Evolutionary conservation across 2,797 vertebrate species (phyloP).

Genomic region (Schizopygopsis pylzovi): DNA sequence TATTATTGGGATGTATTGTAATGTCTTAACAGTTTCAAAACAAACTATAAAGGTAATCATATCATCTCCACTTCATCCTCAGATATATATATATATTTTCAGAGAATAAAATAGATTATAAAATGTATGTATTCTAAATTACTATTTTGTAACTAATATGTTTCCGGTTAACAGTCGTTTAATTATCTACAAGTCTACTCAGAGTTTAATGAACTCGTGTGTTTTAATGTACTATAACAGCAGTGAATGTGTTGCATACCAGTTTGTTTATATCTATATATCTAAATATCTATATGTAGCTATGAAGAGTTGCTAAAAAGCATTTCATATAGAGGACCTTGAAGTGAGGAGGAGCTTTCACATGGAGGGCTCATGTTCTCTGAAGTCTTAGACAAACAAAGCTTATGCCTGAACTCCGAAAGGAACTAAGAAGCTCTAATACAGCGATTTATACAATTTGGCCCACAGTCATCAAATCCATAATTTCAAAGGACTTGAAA

Average conservation of each 20-base stretch:
- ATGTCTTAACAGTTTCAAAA: conserved; percentile 33
- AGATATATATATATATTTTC: conserved; percentile 81
- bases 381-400: conserved; percentile 4
- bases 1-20: conserved; percentile 39
- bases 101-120: conserved; percentile 70
- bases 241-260: conserved; percentile 67
- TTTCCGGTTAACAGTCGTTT: conserved; percentile 74
- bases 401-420: conserved; percentile 10
- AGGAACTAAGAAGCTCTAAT: background rate
- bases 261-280: conserved; percentile 66
- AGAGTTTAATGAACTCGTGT: conserved; percentile 65
- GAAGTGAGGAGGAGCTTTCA: background rate
- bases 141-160: conserved; percentile 80
- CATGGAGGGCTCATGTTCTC: background rate
- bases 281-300: conserved; percentile 56
- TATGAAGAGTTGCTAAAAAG: conserved; percentile 50
- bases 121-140: conserved; percentile 73
- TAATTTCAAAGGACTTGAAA: conserved; percentile 5
- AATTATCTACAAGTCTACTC: conserved; percentile 73
- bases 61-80: conserved; percentile 45
- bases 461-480: background rate
- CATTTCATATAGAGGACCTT: conserved; percentile 34
- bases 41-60: conserved; percentile 26
- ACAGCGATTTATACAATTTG: conserved; percentile 8
- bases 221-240: conserved; percentile 69